Conservation (phyloP, 2,888 invertebrate genomes). For the Dexiosoma caninum region DNA sequence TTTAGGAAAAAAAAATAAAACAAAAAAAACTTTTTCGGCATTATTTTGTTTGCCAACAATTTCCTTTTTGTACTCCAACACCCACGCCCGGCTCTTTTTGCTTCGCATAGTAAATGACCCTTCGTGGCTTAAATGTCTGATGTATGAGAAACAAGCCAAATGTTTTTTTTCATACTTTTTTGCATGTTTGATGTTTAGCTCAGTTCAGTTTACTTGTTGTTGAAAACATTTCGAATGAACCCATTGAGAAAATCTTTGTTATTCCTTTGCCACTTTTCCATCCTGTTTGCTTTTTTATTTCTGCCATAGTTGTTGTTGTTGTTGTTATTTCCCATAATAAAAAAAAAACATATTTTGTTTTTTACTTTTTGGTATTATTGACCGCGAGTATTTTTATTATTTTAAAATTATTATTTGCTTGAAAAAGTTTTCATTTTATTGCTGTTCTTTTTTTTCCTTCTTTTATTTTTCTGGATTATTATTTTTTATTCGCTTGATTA, state of each 20-base stretch:
- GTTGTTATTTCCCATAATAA: conserved; percentile 12
- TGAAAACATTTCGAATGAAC: conserved; percentile 1
- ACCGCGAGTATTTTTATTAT: conserved; percentile 62
- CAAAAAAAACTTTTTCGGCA: neutral
- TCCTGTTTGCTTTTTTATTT: conserved; percentile 18
- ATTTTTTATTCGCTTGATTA: conserved; percentile 57
- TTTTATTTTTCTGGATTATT: conserved; percentile 45
- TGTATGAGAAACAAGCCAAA: neutral
- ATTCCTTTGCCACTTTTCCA: neutral
- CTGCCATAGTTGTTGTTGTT: neutral
- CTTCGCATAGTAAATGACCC: conserved; percentile 68
- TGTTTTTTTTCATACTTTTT: conserved; percentile 5
- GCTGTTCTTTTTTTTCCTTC: conserved; percentile 13
- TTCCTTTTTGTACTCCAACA: neutral
- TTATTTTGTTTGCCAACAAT: neutral
- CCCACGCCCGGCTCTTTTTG: neutral
- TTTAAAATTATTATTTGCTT: conserved; percentile 66
- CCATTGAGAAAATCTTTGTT: conserved; percentile 1
- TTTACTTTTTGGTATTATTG: conserved; percentile 39
- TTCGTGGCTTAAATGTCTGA: conserved; percentile 72
- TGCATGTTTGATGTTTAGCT: conserved; percentile 39
- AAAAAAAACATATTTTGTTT: conserved; percentile 18
- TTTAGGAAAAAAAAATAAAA: too few species aligned
- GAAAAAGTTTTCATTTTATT: conserved; percentile 65
- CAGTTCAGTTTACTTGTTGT: conserved; percentile 25